Conservation (phyloP, 2,113 vertebrate species). For the Oreochromis tanganicae region DNA sequence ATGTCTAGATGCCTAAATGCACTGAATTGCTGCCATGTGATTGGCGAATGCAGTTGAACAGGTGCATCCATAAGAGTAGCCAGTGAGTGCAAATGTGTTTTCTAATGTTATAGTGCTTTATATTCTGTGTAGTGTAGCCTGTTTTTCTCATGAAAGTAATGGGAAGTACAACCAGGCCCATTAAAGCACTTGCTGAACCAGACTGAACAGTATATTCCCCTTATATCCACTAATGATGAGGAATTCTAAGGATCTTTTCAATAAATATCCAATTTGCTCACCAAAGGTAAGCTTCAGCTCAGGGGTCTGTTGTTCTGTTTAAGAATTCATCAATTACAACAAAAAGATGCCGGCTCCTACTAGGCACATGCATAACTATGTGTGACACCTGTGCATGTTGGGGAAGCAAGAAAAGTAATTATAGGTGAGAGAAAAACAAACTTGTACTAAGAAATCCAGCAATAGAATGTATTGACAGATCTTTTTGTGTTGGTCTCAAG, state of each 20-base stretch:
- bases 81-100: not conserved
- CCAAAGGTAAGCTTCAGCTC: not conserved
- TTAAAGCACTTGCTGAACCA: not conserved
- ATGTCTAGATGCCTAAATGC: not conserved
- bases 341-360: not conserved
- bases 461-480: not conserved
- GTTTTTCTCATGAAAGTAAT: not conserved
- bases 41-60: not conserved
- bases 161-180: not conserved
- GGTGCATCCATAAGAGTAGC: not conserved
- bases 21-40: not conserved
- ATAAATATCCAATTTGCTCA: not conserved
- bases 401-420: not conserved
- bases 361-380: not conserved
- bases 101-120: not conserved
- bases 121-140: not conserved
- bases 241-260: not conserved
- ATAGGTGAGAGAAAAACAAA: not conserved
- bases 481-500: not conserved
- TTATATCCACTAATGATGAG: not conserved
- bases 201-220: not conserved
- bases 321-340: not conserved
- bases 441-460: not conserved
- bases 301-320: not conserved
- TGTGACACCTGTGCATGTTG: not conserved